Conservation (phyloP, 2,113 vertebrate genomes). For the Hymenochirus boettgeri region DNA sequence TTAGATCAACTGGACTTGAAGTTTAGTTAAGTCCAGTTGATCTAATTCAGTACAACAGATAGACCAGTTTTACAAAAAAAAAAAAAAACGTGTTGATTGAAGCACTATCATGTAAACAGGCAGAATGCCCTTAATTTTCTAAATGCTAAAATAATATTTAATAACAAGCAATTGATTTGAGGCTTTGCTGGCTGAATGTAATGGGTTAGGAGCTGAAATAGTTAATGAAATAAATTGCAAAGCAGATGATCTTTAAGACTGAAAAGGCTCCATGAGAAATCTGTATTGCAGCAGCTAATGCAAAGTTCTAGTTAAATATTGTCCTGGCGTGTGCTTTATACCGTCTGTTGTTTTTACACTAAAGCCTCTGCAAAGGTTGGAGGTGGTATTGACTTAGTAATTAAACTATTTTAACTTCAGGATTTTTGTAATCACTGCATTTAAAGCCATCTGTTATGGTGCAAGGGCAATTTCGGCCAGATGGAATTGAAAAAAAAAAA, state of each 20-base stretch:
- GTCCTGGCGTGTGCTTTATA: slow-evolving; percentile 84
- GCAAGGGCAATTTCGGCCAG: slow-evolving; percentile 50
- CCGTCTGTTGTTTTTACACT: slow-evolving; percentile 99
- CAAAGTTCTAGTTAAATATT: slow-evolving; percentile 99
- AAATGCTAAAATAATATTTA: no score
- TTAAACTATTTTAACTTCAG: slow-evolving; percentile 97
- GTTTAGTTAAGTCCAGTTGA: no score
- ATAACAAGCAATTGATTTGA: no score
- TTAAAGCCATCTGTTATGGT: slow-evolving; percentile 91
- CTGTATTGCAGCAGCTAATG: slow-evolving; percentile 70
- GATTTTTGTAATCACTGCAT: slow-evolving; percentile 96
- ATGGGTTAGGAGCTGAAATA: slow-evolving; percentile 39
- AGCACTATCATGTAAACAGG: no score
- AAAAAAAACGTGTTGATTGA: no score
- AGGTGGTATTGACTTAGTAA: slow-evolving; percentile 98
- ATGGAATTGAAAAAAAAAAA: slow-evolving; percentile 40
- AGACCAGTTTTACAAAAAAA: no score
- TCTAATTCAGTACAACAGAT: no score
- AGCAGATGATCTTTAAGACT: slow-evolving; percentile 64
- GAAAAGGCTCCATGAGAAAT: slow-evolving; percentile 53
- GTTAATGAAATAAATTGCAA: slow-evolving; percentile 57
- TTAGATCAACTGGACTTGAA: no score
- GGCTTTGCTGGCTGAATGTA: no score
- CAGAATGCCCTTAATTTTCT: no score
- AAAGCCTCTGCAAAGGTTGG: slow-evolving; percentile 82